Evolutionary conservation across 2,797 vertebrate genomes (phyloP), one percentile per base, ranked within the genome.

Genomic region (Cossypha niveicapilla): DNA sequence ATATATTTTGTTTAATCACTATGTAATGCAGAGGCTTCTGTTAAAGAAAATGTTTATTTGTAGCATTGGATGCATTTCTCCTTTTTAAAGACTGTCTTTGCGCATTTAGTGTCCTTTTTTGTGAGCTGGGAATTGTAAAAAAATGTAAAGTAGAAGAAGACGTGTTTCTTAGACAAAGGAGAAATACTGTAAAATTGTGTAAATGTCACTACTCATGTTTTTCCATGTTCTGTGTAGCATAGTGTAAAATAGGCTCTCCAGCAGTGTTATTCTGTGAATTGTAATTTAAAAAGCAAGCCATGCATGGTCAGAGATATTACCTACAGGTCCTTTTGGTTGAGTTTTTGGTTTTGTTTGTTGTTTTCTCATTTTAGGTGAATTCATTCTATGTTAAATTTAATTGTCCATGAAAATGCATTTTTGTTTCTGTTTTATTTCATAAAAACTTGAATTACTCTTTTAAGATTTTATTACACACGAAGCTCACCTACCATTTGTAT

Each of bases 221-320:
- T 90, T 89, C 84, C 32, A 60, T 95, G 86, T 94, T 92, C 65
- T 97, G 96, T 98, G 98, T 98, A 98, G 98, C 97, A 98, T 98
- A 98, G 97, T 98, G 98, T 98, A 98, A 98, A 97, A 98, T 98
- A 99, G 98, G 95, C 96, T 97, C 97, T 98, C 97, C 79, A 97
- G 96, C 98, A 98, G 98, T 98, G 97, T 98, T 98, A 98, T 98
- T 98, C 98, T 98, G 98, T 98, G 96, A 98, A 98, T 91, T 98
- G 97, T 99, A 98, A 99, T 98, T 98, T 98, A 98, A 98, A 94
- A 95, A 98, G 90, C 92, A 98, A 98, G 97, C 97, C 98, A 97
- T 97, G 97, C 96, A 97, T 97, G 97, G 97, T 98, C 97, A 97
- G 96, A 97, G 94, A 84, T 82, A 87, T 82, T 80, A 91, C 78